Percentiles rank a stretch among this genome's conserved stretches.
These are phyloP conservation scores for Nicator chloris DNA, from an alignment of 2,113 vertebrate species.

Conservation along the genomic window DNA sequence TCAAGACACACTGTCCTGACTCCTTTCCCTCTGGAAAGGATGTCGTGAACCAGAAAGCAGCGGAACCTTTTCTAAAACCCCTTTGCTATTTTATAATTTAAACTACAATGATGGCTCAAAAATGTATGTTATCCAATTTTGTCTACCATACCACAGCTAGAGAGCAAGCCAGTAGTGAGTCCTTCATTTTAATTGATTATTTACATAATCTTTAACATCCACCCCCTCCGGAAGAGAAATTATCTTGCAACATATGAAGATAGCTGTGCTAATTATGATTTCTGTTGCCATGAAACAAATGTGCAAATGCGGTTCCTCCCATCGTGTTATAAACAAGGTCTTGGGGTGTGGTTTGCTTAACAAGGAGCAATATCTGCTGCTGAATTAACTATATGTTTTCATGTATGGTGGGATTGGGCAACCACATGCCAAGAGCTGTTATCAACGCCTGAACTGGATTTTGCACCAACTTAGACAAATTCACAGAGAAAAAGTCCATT, in stretches of 20 bases:
- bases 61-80: not conserved
- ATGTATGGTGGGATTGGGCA: not conserved
- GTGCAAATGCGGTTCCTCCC: not conserved
- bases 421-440: not conserved
- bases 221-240: not conserved
- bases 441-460: not conserved
- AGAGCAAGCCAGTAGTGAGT: not conserved
- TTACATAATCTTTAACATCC: not conserved
- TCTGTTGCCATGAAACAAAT: slow-evolving; percentile 38
- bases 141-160: not conserved
- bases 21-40: not conserved
- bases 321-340: not conserved
- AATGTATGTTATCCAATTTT: not conserved
- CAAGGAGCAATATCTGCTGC: not conserved
- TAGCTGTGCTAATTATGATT: slow-evolving; percentile 15
- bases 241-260: slow-evolving; percentile 17
- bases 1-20: not conserved
- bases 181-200: slow-evolving; percentile 12
- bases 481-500: not conserved
- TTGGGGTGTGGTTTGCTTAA: not conserved
- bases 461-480: not conserved
- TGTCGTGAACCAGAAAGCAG: not conserved
- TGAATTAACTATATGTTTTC: not conserved
- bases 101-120: not conserved
- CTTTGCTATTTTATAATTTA: not conserved